A percentile compares a stretch with the other conserved stretches of the same genome.
These are phyloP conservation scores for Ophion ellenae DNA, from an alignment of 2,888 invertebrate genomes.

Conservation along the genomic window DNA sequence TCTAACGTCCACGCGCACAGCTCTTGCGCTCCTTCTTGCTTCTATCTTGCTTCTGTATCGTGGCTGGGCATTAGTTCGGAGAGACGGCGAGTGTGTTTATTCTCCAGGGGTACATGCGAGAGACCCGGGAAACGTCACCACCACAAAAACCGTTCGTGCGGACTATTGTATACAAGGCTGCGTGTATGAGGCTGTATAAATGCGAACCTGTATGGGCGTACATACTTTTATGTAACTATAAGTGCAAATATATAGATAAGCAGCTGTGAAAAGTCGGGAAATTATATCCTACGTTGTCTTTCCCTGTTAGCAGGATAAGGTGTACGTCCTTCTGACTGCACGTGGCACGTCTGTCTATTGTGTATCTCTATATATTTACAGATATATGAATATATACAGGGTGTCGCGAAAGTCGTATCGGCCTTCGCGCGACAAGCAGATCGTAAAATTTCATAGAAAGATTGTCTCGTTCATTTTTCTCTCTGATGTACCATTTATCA, in stretches of 20 bases:
- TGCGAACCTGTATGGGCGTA: not conserved
- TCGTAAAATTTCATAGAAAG: no score
- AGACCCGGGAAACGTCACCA: slow-evolving; percentile 26
- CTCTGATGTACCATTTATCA: no score
- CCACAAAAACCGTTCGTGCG: slow-evolving; percentile 1
- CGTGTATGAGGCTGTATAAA: not conserved
- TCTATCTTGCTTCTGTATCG: slow-evolving; percentile 39
- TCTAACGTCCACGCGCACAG: not conserved
- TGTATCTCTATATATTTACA: not conserved
- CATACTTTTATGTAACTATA: slow-evolving; percentile 2
- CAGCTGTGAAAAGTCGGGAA: not conserved
- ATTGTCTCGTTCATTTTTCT: no score
- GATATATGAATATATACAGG: not conserved
- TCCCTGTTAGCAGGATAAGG: not conserved
- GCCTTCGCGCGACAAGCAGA: no score
- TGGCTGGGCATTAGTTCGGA: slow-evolving; percentile 49
- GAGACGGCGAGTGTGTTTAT: slow-evolving; percentile 75
- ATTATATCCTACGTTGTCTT: not conserved
- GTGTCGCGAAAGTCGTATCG: no score
- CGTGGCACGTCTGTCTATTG: not conserved
- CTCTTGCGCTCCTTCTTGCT: not conserved
- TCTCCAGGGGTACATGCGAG: slow-evolving; percentile 70
- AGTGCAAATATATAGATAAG: slow-evolving; percentile 4
- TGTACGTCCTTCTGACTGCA: slow-evolving; percentile 19
- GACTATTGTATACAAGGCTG: not conserved